A percentile compares a stretch with the other conserved stretches of the same genome.
phyloP scores from a whole-genome alignment of 2,888 invertebrate genomes.

The Coelopa pilipes region DNA sequence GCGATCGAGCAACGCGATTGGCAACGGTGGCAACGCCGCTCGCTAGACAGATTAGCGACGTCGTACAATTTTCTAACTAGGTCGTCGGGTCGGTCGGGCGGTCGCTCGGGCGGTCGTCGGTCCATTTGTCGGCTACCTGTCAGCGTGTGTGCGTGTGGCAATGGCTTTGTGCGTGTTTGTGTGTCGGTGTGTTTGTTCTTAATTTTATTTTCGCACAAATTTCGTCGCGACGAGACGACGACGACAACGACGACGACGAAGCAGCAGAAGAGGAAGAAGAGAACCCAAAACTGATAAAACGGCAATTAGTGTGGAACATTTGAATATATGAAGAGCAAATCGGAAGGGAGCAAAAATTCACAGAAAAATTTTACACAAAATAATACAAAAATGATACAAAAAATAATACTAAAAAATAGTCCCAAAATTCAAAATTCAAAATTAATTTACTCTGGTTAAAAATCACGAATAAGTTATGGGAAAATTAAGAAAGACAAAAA shows the following conservation, averaged over 20 bases:
- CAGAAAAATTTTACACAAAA: not conserved
- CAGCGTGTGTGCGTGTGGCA: constrained; percentile 26
- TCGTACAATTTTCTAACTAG: constrained; percentile 33
- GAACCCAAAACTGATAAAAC: not conserved
- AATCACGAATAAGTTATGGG: too few species aligned
- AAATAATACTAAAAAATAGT: not conserved
- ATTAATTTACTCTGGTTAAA: too few species aligned
- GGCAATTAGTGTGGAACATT: too few species aligned
- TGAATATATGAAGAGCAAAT: too few species aligned
- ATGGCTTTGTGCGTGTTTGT: not conserved
- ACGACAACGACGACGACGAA: not conserved
- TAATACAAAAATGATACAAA: not conserved
- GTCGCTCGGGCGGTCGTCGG: constrained; percentile 2
- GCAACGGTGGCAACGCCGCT: constrained; percentile 23
- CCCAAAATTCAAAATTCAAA: too few species aligned
- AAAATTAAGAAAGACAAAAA: too few species aligned
- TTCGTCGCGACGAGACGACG: too few species aligned
- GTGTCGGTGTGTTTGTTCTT: constrained; percentile 20
- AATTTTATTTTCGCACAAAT: constrained; percentile 23
- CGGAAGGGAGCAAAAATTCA: not conserved
- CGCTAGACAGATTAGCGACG: constrained; percentile 27
- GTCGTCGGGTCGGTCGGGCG: constrained; percentile 26
- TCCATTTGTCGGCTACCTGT: constrained; percentile 11
- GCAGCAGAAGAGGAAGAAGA: not conserved
- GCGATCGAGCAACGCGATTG: too few species aligned